Conservation (phyloP, 2,113 vertebrate genomes). For the Protomyctophum bolini region DNA sequence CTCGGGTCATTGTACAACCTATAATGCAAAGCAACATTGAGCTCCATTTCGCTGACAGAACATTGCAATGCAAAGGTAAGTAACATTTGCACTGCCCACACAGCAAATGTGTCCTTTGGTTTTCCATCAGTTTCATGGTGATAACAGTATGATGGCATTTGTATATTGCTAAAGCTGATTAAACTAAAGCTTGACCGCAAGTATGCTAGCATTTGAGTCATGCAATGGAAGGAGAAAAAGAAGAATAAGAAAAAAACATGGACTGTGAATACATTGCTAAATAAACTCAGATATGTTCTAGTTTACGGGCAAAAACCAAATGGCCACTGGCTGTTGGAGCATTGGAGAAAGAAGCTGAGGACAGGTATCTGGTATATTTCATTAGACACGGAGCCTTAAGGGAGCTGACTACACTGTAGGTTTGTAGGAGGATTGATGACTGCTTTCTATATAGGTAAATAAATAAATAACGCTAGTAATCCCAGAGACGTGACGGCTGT, state of each 20-base stretch:
- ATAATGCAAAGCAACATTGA: constrained; percentile 43
- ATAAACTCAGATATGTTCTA: constrained; percentile 53
- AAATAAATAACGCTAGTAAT: constrained; percentile 74
- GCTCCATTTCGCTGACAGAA: constrained; percentile 44
- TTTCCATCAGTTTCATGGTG: constrained; percentile 49
- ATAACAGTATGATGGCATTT: constrained; percentile 64
- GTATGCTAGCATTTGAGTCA: constrained; percentile 56
- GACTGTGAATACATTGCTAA: constrained; percentile 56
- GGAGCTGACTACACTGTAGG: constrained; percentile 72
- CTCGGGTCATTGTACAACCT: constrained; percentile 55
- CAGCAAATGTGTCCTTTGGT: constrained; percentile 51
- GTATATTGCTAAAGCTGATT: constrained; percentile 62
- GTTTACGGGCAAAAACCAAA: constrained; percentile 46
- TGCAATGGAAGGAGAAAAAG: constrained; percentile 14
- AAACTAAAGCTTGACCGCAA: constrained; percentile 58
- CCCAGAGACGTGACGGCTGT: constrained; percentile 61
- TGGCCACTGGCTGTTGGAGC: constrained; percentile 48
- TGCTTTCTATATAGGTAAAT: constrained; percentile 68
- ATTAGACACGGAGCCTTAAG: constrained; percentile 70
- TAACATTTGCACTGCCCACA: constrained; percentile 60
- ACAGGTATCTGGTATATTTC: constrained; percentile 71
- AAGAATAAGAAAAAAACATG: constrained; percentile 28
- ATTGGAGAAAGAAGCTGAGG: constrained; percentile 54
- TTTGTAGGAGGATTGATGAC: constrained; percentile 75
- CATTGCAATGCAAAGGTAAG: constrained; percentile 60